phyloP scores from a whole-genome alignment of 2,888 invertebrate species.

The Rhorus exstirpatorius region DNA sequence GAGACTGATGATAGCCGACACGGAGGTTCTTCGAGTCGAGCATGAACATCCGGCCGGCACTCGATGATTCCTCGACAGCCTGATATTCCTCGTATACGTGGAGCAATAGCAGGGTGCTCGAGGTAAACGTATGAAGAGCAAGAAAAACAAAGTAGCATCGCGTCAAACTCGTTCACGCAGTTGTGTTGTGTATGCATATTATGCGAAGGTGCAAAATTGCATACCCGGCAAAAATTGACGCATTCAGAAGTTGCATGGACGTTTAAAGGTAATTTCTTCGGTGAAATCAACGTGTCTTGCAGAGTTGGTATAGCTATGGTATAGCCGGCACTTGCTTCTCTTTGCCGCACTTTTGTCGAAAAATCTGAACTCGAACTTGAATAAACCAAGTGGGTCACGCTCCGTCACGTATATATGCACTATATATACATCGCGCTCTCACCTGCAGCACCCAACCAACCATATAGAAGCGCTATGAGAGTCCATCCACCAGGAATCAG shows the following conservation, averaged over 20 bases:
- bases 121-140: conserved; percentile 3
- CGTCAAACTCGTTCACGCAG: not conserved
- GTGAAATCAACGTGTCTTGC: not conserved
- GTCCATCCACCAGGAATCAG: conserved; percentile 33
- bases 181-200: not conserved
- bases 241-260: not conserved
- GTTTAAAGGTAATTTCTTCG: conserved; percentile 2
- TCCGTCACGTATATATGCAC: conserved; percentile 63
- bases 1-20: conserved; percentile 64
- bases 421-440: conserved; percentile 38
- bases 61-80: conserved; percentile 15
- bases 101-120: conserved; percentile 25
- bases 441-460: conserved; percentile 30
- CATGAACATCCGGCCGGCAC: conserved; percentile 65
- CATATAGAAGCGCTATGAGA: conserved; percentile 28
- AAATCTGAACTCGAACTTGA: conserved; percentile 62
- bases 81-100: conserved; percentile 40
- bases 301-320: too few species aligned
- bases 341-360: conserved; percentile 9
- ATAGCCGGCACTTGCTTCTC: too few species aligned
- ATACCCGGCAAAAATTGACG: not conserved
- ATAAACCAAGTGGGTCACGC: conserved; percentile 69
- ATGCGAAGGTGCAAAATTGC: conserved; percentile 17
- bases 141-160: conserved; percentile 12
- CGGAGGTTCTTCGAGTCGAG: conserved; percentile 59